Percentiles rank a stretch among this genome's conserved stretches.
Evolutionary conservation across 2,888 invertebrate species (phyloP).

Genomic region (Lithophane socia): DNA sequence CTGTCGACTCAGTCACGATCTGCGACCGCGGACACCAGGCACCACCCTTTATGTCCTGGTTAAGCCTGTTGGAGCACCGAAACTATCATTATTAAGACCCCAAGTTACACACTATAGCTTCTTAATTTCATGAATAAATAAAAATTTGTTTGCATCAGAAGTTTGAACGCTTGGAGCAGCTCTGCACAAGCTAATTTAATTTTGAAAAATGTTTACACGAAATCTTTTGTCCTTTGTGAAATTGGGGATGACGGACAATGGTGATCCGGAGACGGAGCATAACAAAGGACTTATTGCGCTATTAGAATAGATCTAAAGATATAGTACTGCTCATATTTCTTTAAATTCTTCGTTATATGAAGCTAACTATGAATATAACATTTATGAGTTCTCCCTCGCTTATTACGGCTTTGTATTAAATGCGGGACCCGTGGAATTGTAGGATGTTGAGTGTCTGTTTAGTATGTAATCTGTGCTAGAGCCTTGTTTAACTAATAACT

Average conservation of each 20-base stretch:
- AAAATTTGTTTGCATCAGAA: conserved; percentile 8
- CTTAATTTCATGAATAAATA: not conserved
- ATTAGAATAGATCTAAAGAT: conserved; percentile 16
- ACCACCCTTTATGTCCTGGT: conserved; percentile 95
- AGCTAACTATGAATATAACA: conserved; percentile 14
- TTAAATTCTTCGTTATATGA: conserved; percentile 1
- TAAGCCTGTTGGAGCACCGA: conserved; percentile 91
- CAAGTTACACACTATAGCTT: not conserved
- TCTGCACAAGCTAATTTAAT: conserved; percentile 15
- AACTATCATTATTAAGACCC: not conserved
- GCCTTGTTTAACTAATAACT: conserved; percentile 42
- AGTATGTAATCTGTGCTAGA: conserved; percentile 45
- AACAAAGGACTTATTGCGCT: conserved; percentile 30
- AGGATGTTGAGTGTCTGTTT: conserved; percentile 22
- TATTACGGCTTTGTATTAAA: conserved; percentile 23
- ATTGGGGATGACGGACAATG: conserved; percentile 33
- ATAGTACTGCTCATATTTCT: conserved; percentile 15
- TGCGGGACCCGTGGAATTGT: conserved; percentile 13
- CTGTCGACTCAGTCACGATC: conserved; percentile 94
- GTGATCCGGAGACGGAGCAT: conserved; percentile 2
- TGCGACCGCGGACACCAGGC: conserved; percentile 98
- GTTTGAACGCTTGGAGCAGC: not conserved
- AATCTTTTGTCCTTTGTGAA: conserved; percentile 18
- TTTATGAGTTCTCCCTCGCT: conserved; percentile 1
- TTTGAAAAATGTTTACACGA: conserved; percentile 21